Conservation (phyloP, 1,140 invertebrate species). For the Maconellicoccus hirsutus region DNA sequence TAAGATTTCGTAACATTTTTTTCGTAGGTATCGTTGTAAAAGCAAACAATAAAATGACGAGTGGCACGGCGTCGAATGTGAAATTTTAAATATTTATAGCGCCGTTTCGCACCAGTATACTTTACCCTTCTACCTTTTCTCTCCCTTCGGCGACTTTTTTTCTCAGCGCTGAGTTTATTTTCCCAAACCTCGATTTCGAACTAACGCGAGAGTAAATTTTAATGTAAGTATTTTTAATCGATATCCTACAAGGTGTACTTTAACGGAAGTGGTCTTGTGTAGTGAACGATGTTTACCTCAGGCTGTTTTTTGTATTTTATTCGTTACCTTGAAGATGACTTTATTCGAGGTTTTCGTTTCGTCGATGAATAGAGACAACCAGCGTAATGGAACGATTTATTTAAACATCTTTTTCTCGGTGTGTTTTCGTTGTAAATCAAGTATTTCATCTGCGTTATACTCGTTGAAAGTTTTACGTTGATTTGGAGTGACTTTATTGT, state of each 20-base stretch:
- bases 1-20: neutral
- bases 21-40: neutral
- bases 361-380: too few species aligned
- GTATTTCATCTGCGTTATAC: too few species aligned
- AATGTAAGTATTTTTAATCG: neutral
- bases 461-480: too few species aligned
- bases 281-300: too few species aligned
- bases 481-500: too few species aligned
- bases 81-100: constrained; percentile 6
- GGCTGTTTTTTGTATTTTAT: too few species aligned
- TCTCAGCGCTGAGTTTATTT: neutral
- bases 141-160: neutral
- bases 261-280: too few species aligned
- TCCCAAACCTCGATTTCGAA: neutral
- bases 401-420: too few species aligned
- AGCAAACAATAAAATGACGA: neutral
- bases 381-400: too few species aligned
- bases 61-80: neutral
- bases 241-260: neutral
- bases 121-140: neutral
- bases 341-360: too few species aligned
- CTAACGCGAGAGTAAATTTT: neutral
- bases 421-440: too few species aligned
- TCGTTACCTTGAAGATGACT: too few species aligned
- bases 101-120: neutral